Evolutionary conservation across 2,888 invertebrate genomes (phyloP).

Genomic region (Augiades crinisus): DNA sequence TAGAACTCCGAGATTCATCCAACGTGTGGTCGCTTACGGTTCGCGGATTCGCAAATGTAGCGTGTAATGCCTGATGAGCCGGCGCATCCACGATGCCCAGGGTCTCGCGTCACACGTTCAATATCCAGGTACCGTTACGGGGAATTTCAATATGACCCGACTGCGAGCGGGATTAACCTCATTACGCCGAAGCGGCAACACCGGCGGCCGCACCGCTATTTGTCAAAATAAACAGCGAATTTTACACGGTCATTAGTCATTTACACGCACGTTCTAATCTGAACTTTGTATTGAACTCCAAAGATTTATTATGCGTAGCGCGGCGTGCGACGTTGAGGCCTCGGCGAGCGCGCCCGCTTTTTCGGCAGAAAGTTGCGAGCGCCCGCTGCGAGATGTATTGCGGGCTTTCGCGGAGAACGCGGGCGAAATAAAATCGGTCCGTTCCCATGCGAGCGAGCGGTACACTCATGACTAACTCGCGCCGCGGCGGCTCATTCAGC

Average conservation of each 20-base stretch:
- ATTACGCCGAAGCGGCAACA: slow-evolving; percentile 32
- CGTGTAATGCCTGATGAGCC: slow-evolving; percentile 6
- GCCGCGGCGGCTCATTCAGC: slow-evolving; percentile 9
- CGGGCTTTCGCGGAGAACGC: slow-evolving; percentile 30
- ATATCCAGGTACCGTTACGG: slow-evolving; percentile 32
- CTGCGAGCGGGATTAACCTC: slow-evolving; percentile 35
- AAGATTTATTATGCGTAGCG: slow-evolving; percentile 12
- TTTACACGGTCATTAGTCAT: slow-evolving; percentile 26
- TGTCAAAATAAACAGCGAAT: slow-evolving; percentile 42
- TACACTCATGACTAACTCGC: slow-evolving; percentile 13
- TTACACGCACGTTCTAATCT: slow-evolving; percentile 8
- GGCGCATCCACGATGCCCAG: slow-evolving; percentile 1
- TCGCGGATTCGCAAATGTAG: slow-evolving; percentile 12
- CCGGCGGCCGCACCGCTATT: slow-evolving; percentile 37
- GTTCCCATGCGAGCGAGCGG: slow-evolving; percentile 19
- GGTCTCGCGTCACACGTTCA: slow-evolving; percentile 20
- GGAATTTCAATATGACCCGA: slow-evolving; percentile 24
- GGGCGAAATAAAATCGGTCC: slow-evolving; percentile 25
- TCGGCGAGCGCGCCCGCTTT: slow-evolving; percentile 22
- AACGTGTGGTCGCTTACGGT: slow-evolving; percentile 22
- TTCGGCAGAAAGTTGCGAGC: slow-evolving; percentile 34
- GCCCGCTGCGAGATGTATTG: slow-evolving; percentile 42
- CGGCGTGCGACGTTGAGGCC: neutral
- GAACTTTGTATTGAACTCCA: slow-evolving; percentile 14
- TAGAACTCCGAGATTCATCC: slow-evolving; percentile 13